These are phyloP conservation scores for Papilio gigon DNA, from an alignment of 2,888 invertebrate species.

Conservation along the genomic window DNA sequence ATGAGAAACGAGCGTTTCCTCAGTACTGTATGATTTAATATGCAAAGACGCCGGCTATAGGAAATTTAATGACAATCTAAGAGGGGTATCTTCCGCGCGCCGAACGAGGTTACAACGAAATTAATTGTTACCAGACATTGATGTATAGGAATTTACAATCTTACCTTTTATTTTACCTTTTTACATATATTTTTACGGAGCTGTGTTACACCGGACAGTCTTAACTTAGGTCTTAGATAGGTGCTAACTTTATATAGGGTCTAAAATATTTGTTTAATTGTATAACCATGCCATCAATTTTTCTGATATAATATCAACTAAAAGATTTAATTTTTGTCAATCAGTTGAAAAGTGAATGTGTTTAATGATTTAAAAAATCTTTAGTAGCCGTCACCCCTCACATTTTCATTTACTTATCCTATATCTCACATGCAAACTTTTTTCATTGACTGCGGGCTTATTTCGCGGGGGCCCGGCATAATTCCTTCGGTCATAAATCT, in stretches of 20 bases:
- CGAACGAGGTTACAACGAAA: constrained; percentile 35
- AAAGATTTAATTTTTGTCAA: constrained; percentile 5
- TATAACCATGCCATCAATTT: background rate
- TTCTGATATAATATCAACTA: background rate
- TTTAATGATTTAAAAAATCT: constrained; percentile 35
- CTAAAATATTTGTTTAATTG: too few relatives aligned
- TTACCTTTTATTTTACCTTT: constrained; percentile 3
- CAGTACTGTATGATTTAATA: constrained; percentile 45
- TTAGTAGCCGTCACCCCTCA: constrained; percentile 43
- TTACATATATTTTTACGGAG: too few relatives aligned
- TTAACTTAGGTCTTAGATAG: background rate
- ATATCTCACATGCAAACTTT: constrained; percentile 66
- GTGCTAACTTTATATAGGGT: background rate
- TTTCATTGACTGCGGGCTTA: constrained; percentile 75
- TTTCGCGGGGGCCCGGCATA: constrained; percentile 83
- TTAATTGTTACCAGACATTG: constrained; percentile 34
- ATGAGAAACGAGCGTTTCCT: constrained; percentile 39
- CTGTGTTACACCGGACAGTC: too few relatives aligned
- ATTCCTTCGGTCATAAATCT: constrained; percentile 87
- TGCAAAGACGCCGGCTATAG: constrained; percentile 44
- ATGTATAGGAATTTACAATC: constrained; percentile 8
- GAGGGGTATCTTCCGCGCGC: constrained; percentile 38
- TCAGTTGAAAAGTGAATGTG: background rate
- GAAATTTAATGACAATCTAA: constrained; percentile 45
- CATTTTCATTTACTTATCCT: constrained; percentile 43